Conservation (phyloP, 2,113 vertebrate genomes). For the Cranoglanis bouderius region DNA sequence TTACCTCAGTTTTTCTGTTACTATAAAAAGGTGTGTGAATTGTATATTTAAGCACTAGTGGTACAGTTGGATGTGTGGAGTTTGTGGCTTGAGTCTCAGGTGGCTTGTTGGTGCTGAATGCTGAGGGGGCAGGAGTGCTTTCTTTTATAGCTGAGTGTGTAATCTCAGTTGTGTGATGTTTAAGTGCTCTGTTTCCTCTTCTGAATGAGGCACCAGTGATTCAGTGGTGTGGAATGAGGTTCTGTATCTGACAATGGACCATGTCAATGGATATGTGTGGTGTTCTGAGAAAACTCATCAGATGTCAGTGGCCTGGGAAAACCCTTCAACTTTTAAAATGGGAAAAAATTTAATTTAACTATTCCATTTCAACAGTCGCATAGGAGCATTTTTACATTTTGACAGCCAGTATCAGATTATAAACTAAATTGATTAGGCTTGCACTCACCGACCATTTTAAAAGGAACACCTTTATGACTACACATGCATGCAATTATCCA, state of each 20-base stretch:
- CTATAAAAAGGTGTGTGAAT: not conserved
- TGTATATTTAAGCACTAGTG: not conserved
- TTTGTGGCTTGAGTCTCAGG: not conserved
- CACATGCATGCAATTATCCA: not conserved
- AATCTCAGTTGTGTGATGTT: not conserved
- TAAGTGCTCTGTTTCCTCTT: not conserved
- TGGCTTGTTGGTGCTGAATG: conserved; percentile 7
- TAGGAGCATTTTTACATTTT: not conserved
- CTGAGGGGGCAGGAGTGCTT: not conserved
- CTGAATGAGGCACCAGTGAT: not conserved
- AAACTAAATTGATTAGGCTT: not conserved
- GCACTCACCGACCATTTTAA: not conserved
- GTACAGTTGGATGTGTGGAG: not conserved
- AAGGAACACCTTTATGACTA: not conserved
- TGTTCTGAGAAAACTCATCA: not conserved
- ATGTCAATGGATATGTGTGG: not conserved
- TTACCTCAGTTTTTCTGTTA: not conserved
- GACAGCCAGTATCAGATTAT: not conserved
- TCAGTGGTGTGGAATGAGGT: not conserved
- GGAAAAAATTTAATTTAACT: not conserved
- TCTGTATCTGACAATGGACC: not conserved
- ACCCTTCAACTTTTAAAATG: not conserved
- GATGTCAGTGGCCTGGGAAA: not conserved
- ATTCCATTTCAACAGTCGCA: not conserved
- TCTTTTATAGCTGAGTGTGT: not conserved